phyloP scores from a whole-genome alignment of 2,113 vertebrate species.

The Athene cunicularia region DNA sequence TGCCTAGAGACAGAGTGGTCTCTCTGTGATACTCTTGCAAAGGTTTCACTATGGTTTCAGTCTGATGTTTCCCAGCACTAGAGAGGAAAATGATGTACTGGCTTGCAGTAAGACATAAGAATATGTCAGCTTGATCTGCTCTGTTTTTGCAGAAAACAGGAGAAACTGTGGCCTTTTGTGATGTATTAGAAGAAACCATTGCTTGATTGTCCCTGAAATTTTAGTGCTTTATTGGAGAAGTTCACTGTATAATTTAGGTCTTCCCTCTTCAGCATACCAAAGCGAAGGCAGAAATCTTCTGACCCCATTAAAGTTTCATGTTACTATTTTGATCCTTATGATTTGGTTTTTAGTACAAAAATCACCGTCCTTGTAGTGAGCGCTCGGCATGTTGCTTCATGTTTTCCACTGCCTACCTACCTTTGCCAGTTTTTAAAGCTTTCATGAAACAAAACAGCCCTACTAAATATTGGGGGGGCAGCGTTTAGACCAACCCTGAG shows the following conservation, averaged over 20 bases:
- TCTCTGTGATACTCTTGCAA: not conserved
- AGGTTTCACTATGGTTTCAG: not conserved
- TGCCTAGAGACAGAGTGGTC: not conserved
- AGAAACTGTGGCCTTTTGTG: not conserved
- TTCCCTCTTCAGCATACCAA: slow-evolving; percentile 25
- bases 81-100: not conserved
- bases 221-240: not conserved
- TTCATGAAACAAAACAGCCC: slow-evolving; percentile 42
- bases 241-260: slow-evolving; percentile 12
- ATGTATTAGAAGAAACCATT: not conserved
- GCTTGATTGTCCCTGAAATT: not conserved
- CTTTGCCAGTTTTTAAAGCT: slow-evolving; percentile 45
- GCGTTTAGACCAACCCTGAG: not conserved
- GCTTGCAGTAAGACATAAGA: not conserved
- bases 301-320: slow-evolving; percentile 36
- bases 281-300: slow-evolving; percentile 35
- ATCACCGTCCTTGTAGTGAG: not conserved
- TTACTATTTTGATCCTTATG: slow-evolving; percentile 36
- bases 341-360: slow-evolving; percentile 41
- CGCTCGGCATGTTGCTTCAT: slow-evolving; percentile 45
- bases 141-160: not conserved
- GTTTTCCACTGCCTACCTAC: slow-evolving; percentile 42
- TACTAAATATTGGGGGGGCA: not conserved
- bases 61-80: not conserved
- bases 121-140: not conserved